phyloP scores from a whole-genome alignment of 2,888 invertebrate genomes.

The Apamea sordens region DNA sequence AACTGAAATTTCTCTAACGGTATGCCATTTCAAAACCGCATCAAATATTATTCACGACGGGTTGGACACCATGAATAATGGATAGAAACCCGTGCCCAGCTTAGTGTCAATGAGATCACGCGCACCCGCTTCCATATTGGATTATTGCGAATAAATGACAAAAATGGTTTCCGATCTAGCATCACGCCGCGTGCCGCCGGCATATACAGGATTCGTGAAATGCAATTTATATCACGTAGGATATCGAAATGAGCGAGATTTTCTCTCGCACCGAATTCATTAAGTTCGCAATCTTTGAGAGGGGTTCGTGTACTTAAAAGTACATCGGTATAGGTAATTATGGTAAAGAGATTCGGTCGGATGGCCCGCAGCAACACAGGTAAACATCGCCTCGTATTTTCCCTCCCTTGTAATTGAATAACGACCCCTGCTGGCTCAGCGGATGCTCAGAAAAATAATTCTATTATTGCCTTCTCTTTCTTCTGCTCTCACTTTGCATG shows the following conservation, averaged over 20 bases:
- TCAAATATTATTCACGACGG: slow-evolving; percentile 80
- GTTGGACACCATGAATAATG: slow-evolving; percentile 86
- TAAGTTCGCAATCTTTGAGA: slow-evolving; percentile 51
- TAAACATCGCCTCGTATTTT: slow-evolving; percentile 82
- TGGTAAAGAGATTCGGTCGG: slow-evolving; percentile 77
- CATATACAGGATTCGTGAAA: slow-evolving; percentile 59
- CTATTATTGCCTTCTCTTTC: slow-evolving; percentile 79
- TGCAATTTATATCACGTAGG: slow-evolving; percentile 64
- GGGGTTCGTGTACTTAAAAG: slow-evolving; percentile 67
- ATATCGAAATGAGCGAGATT: slow-evolving; percentile 51
- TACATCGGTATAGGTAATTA: slow-evolving; percentile 77
- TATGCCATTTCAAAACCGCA: slow-evolving; percentile 74
- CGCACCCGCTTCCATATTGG: slow-evolving; percentile 83
- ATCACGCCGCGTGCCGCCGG: slow-evolving; percentile 39
- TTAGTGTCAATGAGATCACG: slow-evolving; percentile 89
- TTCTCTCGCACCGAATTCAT: slow-evolving; percentile 60
- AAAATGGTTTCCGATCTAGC: slow-evolving; percentile 80
- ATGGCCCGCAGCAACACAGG: slow-evolving; percentile 82
- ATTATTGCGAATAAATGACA: slow-evolving; percentile 88
- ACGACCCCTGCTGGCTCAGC: slow-evolving; percentile 82
- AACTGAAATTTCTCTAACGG: slow-evolving; percentile 69
- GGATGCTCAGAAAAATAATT: slow-evolving; percentile 85
- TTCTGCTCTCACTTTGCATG: slow-evolving; percentile 72
- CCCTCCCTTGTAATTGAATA: slow-evolving; percentile 86
- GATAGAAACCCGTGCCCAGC: slow-evolving; percentile 81